Evolutionary conservation across 2,888 invertebrate genomes (phyloP), one percentile per base, ranked within the genome.

Genomic region (Drosophila yooni): DNA sequence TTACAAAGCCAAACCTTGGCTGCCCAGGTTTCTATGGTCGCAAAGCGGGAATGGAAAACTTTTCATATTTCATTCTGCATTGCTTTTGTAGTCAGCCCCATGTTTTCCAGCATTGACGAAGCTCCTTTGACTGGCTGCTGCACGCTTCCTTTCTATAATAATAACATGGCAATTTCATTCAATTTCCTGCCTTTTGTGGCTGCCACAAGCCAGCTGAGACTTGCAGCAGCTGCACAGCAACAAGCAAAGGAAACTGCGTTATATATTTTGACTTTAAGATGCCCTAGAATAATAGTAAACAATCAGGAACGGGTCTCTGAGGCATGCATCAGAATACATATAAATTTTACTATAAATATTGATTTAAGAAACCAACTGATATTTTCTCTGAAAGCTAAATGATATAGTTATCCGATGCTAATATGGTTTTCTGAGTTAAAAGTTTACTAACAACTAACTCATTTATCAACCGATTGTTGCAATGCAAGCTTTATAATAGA

Each of bases 101-200:
- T 5, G 21, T 33, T 27, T 18, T 13, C 61, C 54, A 8, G 10
- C 25, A 10, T 29, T 62, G 58, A n/a, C 50, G 50, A 34, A 46
- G 34, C 52, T 51, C 29, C 75, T 56, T 54, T 38, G 51, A 43
- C 62, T 66, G 48, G 31, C 43, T 54, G 38, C 63, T 64, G 74
- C 75, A 84, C 68, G 65, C 80, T 85, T 81, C 81, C 86, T 79
- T 75, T 82, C 65, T 48, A 83, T 81, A 86, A 83, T 78, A 83
- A 83, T 83, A 87, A 83, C 84, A 87, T 83, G 82, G 83, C 82
- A 83, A 87, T 83, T 83, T 86, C 81, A 83, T 87, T 83, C 87
- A 83, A 83, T 83, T 86, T 83, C 87, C 82, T 83, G 82, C 38
- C 81, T 73, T 83, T 83, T 87, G 87, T 87, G 75, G 67, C 52